Conservation (phyloP, 2,888 invertebrate genomes). For the Neria commutata region DNA sequence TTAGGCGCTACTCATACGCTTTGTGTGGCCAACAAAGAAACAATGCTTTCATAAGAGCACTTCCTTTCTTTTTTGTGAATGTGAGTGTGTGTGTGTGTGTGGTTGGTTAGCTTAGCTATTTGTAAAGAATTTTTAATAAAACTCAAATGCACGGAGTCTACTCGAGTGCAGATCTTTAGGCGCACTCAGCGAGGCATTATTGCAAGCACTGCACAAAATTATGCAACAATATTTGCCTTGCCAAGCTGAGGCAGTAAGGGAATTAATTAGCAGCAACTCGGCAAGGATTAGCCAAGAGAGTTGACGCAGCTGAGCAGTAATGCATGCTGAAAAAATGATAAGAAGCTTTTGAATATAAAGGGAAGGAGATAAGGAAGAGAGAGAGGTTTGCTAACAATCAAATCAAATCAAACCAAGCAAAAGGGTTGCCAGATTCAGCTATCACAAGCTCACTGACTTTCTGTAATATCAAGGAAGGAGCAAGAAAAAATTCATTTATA, state of each 20-base stretch:
- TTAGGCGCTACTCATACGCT: conserved; percentile 39
- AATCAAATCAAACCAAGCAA: too few species aligned
- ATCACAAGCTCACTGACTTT: too few species aligned
- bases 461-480: too few species aligned
- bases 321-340: too few species aligned
- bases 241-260: conserved; percentile 38
- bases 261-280: conserved; percentile 59
- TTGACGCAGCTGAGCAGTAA: too few species aligned
- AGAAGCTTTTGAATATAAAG: too few species aligned
- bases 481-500: too few species aligned
- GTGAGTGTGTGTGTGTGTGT: conserved; percentile 13
- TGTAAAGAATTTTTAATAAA: conserved; percentile 60
- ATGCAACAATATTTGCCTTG: conserved; percentile 36
- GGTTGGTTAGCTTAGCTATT: conserved; percentile 26
- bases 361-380: too few species aligned
- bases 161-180: conserved; percentile 25
- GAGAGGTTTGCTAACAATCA: too few species aligned
- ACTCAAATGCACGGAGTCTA: conserved; percentile 56
- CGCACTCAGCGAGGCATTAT: background rate
- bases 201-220: conserved; percentile 35
- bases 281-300: background rate
- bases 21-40: conserved; percentile 22
- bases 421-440: too few species aligned
- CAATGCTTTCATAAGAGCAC: too few species aligned
- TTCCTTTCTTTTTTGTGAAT: conserved; percentile 29